Percentiles rank a stretch among this genome's conserved stretches.
phyloP scores from a whole-genome alignment of 2,113 vertebrate genomes.

The Antechinus flavipes region DNA sequence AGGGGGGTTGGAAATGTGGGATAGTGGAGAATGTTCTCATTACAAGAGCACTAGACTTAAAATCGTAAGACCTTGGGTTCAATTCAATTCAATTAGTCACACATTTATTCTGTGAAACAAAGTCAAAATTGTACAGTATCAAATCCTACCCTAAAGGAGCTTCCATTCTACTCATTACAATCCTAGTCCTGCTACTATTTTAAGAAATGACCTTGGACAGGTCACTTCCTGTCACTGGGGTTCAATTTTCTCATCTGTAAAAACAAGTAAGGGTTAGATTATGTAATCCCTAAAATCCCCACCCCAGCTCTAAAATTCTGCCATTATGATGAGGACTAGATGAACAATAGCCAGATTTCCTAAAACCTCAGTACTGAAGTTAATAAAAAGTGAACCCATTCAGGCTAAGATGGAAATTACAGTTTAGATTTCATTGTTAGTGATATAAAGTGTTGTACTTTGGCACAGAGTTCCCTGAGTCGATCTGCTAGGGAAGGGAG shows the following conservation, averaged over 20 bases:
- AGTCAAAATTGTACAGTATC: not conserved
- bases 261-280: not conserved
- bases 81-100: not conserved
- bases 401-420: conserved; percentile 64
- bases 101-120: not conserved
- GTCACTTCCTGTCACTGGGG: not conserved
- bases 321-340: not conserved
- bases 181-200: not conserved
- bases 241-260: not conserved
- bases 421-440: conserved; percentile 60
- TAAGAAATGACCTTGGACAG: not conserved
- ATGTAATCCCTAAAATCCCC: not conserved
- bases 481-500: not conserved
- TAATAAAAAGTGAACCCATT: conserved; percentile 13
- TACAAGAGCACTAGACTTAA: not conserved
- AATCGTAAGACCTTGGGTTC: not conserved
- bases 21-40: not conserved
- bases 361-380: not conserved
- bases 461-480: conserved; percentile 8
- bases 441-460: not conserved
- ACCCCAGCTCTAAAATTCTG: not conserved
- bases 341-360: conserved; percentile 33
- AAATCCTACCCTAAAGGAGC: not conserved
- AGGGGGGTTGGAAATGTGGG: not conserved
- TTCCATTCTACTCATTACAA: not conserved